Conservation (phyloP, 2,888 invertebrate genomes). For the Heliconius ethilla region DNA sequence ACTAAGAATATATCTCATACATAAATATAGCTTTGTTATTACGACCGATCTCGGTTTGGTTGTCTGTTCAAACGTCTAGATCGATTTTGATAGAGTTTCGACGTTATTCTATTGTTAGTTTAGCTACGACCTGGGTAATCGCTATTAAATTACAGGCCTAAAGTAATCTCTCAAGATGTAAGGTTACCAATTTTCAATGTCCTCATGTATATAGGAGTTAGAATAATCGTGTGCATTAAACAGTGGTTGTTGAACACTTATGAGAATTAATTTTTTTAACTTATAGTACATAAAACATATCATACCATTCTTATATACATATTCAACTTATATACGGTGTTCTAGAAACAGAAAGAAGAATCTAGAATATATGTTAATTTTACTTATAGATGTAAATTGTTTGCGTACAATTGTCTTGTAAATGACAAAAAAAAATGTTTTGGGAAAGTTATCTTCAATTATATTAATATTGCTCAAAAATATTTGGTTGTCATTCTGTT, state of each 20-base stretch:
- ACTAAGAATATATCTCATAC: constrained; percentile 14
- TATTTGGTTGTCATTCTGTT: constrained; percentile 47
- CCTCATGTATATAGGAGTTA: constrained; percentile 62
- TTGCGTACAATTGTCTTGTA: constrained; percentile 32
- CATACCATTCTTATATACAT: constrained; percentile 54
- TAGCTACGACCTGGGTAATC: constrained; percentile 18
- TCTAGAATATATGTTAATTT: constrained; percentile 29
- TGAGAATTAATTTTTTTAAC: constrained; percentile 66
- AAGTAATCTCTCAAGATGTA: constrained; percentile 62
- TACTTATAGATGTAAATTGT: constrained; percentile 32
- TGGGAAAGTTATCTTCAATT: constrained; percentile 18
- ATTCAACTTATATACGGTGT: constrained; percentile 28
- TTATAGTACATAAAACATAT: constrained; percentile 80
- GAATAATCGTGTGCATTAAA: constrained; percentile 51
- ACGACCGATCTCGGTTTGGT: constrained; percentile 18
- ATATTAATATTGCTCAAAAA: constrained; percentile 70
- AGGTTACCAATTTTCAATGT: constrained; percentile 72
- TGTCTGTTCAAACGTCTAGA: constrained; percentile 17
- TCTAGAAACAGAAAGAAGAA: neutral
- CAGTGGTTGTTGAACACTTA: constrained; percentile 66
- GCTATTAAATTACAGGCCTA: constrained; percentile 41
- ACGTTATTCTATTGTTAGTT: constrained; percentile 17
- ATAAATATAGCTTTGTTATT: constrained; percentile 13
- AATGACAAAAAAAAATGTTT: constrained; percentile 30
- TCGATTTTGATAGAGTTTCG: constrained; percentile 24